phyloP scores from a whole-genome alignment of 2,797 vertebrate genomes.

The Dendrocincla fuliginosa region DNA sequence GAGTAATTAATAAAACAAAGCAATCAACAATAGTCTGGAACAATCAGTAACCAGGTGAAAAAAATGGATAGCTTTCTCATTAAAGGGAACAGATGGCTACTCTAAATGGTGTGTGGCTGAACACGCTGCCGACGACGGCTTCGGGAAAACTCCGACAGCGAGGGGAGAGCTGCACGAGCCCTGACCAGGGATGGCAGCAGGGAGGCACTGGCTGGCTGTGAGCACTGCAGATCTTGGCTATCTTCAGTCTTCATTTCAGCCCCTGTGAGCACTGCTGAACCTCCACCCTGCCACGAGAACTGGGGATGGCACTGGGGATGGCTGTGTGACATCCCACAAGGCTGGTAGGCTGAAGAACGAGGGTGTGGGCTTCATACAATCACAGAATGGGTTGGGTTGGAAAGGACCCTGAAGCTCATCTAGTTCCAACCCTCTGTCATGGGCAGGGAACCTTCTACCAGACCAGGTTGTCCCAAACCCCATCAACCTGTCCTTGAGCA shows the following conservation, averaged over 20 bases:
- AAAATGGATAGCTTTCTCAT: conserved; percentile 55
- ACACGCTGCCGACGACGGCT: rapidly evolving
- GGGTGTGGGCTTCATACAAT: rapidly evolving
- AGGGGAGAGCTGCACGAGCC: not conserved
- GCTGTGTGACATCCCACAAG: rapidly evolving
- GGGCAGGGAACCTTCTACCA: not conserved
- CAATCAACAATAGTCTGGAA: conserved; percentile 66
- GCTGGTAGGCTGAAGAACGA: not conserved
- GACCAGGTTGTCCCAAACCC: not conserved
- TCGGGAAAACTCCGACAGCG: rapidly evolving
- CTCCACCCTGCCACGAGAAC: rapidly evolving
- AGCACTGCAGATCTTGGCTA: not conserved
- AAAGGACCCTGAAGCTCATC: not conserved
- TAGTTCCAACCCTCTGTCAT: not conserved
- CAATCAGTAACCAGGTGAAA: conserved; percentile 71
- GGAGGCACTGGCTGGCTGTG: not conserved
- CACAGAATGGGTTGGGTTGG: not conserved
- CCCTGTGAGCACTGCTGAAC: not conserved
- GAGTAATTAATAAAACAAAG: conserved; percentile 72
- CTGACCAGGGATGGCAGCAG: rapidly evolving
- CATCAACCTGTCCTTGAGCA: not conserved
- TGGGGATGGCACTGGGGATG: rapidly evolving
- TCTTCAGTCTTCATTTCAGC: not conserved
- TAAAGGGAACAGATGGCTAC: conserved; percentile 57
- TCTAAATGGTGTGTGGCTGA: not conserved